These are phyloP conservation scores for Macropus fuliginosus DNA, from an alignment of 2,797 vertebrate genomes.

Conservation along the genomic window DNA sequence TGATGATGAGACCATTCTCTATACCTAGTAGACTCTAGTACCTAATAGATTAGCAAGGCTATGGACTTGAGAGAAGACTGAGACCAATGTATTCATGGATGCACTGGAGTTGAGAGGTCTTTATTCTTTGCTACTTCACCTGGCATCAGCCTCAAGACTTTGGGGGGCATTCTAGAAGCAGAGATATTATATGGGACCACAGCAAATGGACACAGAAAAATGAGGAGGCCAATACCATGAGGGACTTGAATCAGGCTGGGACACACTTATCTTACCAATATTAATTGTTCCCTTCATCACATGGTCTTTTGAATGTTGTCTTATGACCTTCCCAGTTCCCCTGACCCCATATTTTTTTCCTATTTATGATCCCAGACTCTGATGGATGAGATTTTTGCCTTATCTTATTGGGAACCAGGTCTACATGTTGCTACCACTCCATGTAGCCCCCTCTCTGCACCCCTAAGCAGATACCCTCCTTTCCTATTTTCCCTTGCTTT, in stretches of 20 bases:
- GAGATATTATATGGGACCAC: too few relatives aligned
- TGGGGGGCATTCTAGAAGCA: too few relatives aligned
- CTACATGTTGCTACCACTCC: too few relatives aligned
- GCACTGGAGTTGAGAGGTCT: too few relatives aligned
- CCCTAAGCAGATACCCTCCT: background rate
- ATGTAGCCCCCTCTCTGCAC: background rate
- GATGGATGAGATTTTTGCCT: too few relatives aligned
- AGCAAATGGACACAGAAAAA: background rate
- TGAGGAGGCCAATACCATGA: background rate
- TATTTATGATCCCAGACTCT: too few relatives aligned
- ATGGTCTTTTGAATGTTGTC: background rate
- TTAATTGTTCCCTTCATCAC: background rate
- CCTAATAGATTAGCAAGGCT: too few relatives aligned
- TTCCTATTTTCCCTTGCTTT: background rate
- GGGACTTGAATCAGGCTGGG: background rate
- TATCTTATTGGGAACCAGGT: background rate
- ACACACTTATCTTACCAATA: background rate
- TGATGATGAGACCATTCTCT: background rate
- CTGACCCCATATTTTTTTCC: too few relatives aligned
- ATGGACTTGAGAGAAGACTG: too few relatives aligned
- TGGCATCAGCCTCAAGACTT: too few relatives aligned
- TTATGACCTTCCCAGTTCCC: background rate
- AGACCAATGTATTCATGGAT: too few relatives aligned
- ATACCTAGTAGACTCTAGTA: background rate
- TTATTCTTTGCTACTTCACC: too few relatives aligned